Evolutionary conservation across 2,888 invertebrate species (phyloP), one percentile per base, ranked within the genome.

Genomic region (Macropis europaea): DNA sequence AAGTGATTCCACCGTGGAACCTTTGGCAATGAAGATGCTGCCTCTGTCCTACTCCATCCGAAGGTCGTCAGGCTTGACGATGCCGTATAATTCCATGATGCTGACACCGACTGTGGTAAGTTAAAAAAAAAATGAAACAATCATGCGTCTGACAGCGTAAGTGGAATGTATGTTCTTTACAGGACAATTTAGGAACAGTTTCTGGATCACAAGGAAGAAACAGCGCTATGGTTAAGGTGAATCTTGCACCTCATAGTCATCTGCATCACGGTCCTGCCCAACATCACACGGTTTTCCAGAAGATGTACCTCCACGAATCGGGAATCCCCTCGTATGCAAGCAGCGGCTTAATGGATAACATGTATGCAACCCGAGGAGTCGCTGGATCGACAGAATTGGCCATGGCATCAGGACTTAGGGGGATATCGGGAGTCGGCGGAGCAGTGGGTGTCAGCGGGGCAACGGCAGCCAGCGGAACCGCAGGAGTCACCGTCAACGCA

Each of bases 401-500:
- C n/a, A n/a, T n/a, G n/a, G n/a, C n/a, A n/a, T n/a, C n/a, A n/a
- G n/a, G n/a, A n/a, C n/a, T n/a, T n/a, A n/a, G n/a, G n/a, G n/a
- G n/a, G n/a, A n/a, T n/a, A n/a, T n/a, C n/a, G n/a, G n/a, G n/a
- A n/a, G n/a, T n/a, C n/a, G n/a, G n/a, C n/a, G n/a, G n/a, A n/a
- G n/a, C n/a, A n/a, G n/a, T n/a, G n/a, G n/a, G n/a, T n/a, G n/a
- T n/a, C n/a, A n/a, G n/a, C n/a, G n/a, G n/a, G n/a, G n/a, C n/a
- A n/a, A n/a, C n/a, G n/a, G n/a, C n/a, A n/a, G n/a, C n/a, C n/a
- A n/a, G n/a, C n/a, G n/a, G n/a, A n/a, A n/a, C n/a, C n/a, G n/a
- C n/a, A n/a, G 40, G 32, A 34, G 2, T 73, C 5, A 28, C 38
- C 4, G n/a, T 63, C 17, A 59, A 53, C 6, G 13, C 47, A 2